These are phyloP conservation scores for Synanthedon myopaeformis DNA, from an alignment of 2,888 invertebrate genomes.

Conservation along the genomic window DNA sequence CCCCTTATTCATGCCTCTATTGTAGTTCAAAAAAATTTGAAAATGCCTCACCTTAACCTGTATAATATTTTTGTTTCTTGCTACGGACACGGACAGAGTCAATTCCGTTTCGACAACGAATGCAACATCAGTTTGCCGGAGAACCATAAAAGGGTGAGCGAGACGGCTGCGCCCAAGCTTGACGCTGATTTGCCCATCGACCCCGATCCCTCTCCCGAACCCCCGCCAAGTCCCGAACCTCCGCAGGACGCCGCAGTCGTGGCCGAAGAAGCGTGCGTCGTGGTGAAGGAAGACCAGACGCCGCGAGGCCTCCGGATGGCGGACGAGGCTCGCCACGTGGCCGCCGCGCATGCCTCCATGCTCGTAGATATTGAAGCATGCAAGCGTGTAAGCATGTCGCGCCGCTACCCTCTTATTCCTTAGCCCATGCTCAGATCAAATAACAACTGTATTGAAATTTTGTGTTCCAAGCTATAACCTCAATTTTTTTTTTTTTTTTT, in stretches of 20 bases:
- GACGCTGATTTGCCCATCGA: slow-evolving; percentile 29
- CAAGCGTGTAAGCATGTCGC: slow-evolving; percentile 78
- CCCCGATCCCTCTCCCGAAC: slow-evolving; percentile 16
- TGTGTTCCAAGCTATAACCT: too few species aligned
- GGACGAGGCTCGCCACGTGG: slow-evolving; percentile 63
- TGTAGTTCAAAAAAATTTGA: too few species aligned
- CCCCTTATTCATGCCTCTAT: too few species aligned
- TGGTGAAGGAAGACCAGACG: slow-evolving; percentile 57
- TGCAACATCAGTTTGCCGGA: slow-evolving; percentile 97
- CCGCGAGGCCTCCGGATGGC: slow-evolving; percentile 55
- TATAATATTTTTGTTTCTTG: slow-evolving; percentile 32
- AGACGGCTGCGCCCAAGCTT: slow-evolving; percentile 56
- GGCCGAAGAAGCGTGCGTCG: slow-evolving; percentile 54
- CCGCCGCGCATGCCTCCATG: slow-evolving; percentile 64
- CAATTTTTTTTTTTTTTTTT: too few species aligned
- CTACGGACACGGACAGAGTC: slow-evolving; percentile 84
- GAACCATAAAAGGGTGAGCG: slow-evolving; percentile 98
- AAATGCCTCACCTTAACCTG: too few species aligned
- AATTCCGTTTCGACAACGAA: slow-evolving; percentile 99
- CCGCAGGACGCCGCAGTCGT: slow-evolving; percentile 33
- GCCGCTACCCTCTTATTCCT: slow-evolving; percentile 28
- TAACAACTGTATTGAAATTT: slow-evolving; percentile 4
- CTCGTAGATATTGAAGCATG: slow-evolving; percentile 74
- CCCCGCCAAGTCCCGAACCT: slow-evolving; percentile 10
- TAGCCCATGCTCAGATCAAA: slow-evolving; percentile 18